Evolutionary conservation across 2,113 vertebrate species (phyloP), one percentile per base, ranked within the genome.

Genomic region (Vidua macroura): DNA sequence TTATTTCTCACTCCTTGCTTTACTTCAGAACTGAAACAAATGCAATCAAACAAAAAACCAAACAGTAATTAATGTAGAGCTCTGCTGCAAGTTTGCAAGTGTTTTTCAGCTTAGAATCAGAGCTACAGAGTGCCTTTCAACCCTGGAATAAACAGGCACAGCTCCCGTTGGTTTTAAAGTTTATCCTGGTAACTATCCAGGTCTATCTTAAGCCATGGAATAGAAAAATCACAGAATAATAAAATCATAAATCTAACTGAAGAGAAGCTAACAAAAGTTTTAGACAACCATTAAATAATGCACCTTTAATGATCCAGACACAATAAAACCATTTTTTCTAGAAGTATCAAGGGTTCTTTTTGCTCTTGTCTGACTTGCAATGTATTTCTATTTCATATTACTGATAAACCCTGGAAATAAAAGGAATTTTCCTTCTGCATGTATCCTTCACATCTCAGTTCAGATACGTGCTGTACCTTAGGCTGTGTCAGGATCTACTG

Each of bases 381-480:
- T 9, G 43, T 28, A 77, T 88, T 83, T 73, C 85, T 90, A 31
- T 80, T 53, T 97, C 85, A 83, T 22, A 35, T 96, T 95, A 84
- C 83, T 80, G 76, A 64, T 63, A 85, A 95, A 91, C 52, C n/a
- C 60, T 90, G 52, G 56, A 88, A 90, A 91, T 70, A 55, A 58
- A 55, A 66, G 37, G 23, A 82, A 69, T 69, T 52, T 77, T 90
- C 69, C 58, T 96, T 81, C 73, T 60, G 21, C 33, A 10, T 77
- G n/a, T 67, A 93, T 93, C 75, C 72, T 93, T 95, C 83, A 64
- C 81, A 88, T 85, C 52, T 83, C 46, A 39, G 37, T 77, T 93
- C 90, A 76, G 82, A 91, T 77, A 96, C 95, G 85, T 43, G 72
- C 46, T 82, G 74, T 94, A 90, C 96, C 86, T 92, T 48, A 52